These are phyloP conservation scores for Pseudomyrmex sp. DNA, from an alignment of 1,140 invertebrate species.

Conservation along the genomic window DNA sequence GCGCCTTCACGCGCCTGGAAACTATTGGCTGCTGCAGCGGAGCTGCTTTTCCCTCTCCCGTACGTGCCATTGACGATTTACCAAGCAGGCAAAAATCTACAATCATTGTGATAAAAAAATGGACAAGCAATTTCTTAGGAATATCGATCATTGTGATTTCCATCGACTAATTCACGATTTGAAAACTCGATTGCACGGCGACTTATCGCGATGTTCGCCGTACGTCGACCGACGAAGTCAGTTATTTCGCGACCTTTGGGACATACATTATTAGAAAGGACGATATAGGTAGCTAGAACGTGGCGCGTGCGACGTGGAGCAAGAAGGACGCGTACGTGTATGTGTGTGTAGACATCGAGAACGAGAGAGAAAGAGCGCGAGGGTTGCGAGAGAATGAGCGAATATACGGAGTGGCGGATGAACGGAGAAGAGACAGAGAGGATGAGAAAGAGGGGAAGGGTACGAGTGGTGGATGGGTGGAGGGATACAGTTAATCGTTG, in stretches of 20 bases:
- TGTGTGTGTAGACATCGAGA: neutral
- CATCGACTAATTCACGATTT: neutral
- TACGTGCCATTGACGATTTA: slow-evolving; percentile 4
- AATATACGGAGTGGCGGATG: slow-evolving; percentile 40
- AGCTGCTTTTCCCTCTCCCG: slow-evolving; percentile 49
- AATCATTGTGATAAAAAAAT: neutral
- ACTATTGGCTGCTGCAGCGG: slow-evolving; percentile 79
- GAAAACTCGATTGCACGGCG: neutral
- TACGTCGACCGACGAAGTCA: slow-evolving; percentile 67
- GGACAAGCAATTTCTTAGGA: too few species aligned
- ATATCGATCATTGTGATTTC: neutral
- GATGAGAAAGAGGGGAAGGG: slow-evolving; percentile 30
- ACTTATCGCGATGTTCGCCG: neutral
- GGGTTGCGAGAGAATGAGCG: slow-evolving; percentile 26
- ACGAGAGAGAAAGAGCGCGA: slow-evolving; percentile 55
- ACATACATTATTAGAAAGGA: slow-evolving; percentile 79
- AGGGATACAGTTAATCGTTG: slow-evolving; percentile 84
- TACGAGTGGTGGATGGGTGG: slow-evolving; percentile 55
- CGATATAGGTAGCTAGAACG: slow-evolving; percentile 68
- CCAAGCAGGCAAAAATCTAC: slow-evolving; percentile 4
- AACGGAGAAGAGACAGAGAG: slow-evolving; percentile 45
- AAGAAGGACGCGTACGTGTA: slow-evolving; percentile 39
- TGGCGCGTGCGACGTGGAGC: slow-evolving; percentile 62
- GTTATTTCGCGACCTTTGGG: slow-evolving; percentile 80
- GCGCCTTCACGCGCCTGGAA: slow-evolving; percentile 80